Conservation (phyloP, 2,888 invertebrate genomes). For the Lymantria dispar region DNA sequence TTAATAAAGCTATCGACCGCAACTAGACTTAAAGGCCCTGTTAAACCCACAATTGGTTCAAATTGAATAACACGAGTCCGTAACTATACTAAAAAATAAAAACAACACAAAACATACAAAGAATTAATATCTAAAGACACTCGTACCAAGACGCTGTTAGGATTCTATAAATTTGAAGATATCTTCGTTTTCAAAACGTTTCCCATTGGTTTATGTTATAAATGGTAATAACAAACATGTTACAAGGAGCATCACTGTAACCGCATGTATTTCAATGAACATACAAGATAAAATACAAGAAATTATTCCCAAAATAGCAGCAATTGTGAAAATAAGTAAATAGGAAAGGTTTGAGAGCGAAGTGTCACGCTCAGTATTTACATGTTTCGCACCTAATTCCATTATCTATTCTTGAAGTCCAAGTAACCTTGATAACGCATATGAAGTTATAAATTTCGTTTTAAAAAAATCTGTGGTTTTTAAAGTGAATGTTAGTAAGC, state of each 20-base stretch:
- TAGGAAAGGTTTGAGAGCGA: slow-evolving; percentile 49
- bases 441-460: slow-evolving; percentile 38
- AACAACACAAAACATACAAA: slow-evolving; percentile 49
- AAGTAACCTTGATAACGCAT: slow-evolving; percentile 60
- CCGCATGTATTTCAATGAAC: background rate
- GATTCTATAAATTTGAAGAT: slow-evolving; percentile 48
- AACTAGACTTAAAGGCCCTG: slow-evolving; percentile 18
- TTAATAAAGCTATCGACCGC: slow-evolving; percentile 23
- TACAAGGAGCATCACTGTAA: slow-evolving; percentile 11
- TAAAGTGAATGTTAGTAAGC: slow-evolving; percentile 73
- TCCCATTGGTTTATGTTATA: slow-evolving; percentile 29
- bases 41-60: slow-evolving; percentile 12
- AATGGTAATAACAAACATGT: slow-evolving; percentile 7
- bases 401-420: slow-evolving; percentile 82
- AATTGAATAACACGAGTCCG: slow-evolving; percentile 51
- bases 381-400: slow-evolving; percentile 73
- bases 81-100: slow-evolving; percentile 40
- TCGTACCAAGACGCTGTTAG: slow-evolving; percentile 82
- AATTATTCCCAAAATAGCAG: slow-evolving; percentile 3
- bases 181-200: slow-evolving; percentile 50
- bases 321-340: slow-evolving; percentile 11
- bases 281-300: slow-evolving; percentile 19
- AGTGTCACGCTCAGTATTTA: slow-evolving; percentile 65
- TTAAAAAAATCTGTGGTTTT: slow-evolving; percentile 53
- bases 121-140: slow-evolving; percentile 70